These are phyloP conservation scores for Drosophila orena DNA, from an alignment of 1,140 invertebrate genomes.

Conservation along the genomic window DNA sequence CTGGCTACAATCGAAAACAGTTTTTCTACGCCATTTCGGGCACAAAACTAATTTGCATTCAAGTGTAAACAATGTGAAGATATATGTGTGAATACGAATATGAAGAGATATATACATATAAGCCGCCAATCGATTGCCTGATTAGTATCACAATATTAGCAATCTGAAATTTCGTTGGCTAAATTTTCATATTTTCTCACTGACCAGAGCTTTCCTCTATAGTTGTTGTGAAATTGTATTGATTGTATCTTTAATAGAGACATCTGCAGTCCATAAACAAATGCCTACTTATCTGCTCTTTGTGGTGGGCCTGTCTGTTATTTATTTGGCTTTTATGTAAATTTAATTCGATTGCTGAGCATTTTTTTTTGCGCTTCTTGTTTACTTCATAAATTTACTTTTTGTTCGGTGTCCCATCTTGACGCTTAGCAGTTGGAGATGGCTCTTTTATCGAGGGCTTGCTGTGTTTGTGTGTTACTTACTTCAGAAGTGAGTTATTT, in stretches of 20 bases:
- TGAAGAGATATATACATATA: conserved; percentile 3
- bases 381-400: conserved; percentile 56
- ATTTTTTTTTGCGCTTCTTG: conserved; percentile 31
- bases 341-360: conserved; percentile 44
- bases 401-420: conserved; percentile 50
- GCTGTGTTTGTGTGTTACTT: conserved; percentile 11
- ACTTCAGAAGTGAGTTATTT: conserved; percentile 52
- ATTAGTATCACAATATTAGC: conserved; percentile 15
- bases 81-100: conserved; percentile 7
- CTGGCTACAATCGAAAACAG: conserved; percentile 32
- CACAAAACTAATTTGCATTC: conserved; percentile 55
- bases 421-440: conserved; percentile 66
- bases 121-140: conserved; percentile 1
- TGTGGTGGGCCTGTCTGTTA: conserved; percentile 26
- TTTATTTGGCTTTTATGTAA: conserved; percentile 60
- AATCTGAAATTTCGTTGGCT: neutral
- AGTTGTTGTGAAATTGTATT: conserved; percentile 20
- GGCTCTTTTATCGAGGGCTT: conserved; percentile 57
- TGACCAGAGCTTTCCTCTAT: neutral
- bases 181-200: neutral
- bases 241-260: conserved; percentile 34
- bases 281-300: conserved; percentile 25
- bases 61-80: conserved; percentile 48
- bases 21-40: conserved; percentile 49
- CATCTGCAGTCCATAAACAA: conserved; percentile 37